phyloP scores from a whole-genome alignment of 2,888 invertebrate genomes.

The Autographa pulchrina region DNA sequence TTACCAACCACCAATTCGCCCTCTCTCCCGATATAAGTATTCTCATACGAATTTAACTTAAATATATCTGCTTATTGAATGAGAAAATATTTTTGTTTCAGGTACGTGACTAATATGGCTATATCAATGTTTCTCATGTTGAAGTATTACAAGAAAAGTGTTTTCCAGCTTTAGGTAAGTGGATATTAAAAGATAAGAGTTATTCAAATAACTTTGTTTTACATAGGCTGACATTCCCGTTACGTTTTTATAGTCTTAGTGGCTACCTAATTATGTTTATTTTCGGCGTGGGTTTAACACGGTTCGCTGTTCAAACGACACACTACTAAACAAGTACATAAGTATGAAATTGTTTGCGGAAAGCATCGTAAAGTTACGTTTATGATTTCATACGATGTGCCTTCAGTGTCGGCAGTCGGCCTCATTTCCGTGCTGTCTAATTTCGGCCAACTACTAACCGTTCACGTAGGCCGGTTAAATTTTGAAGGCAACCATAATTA shows the following conservation, averaged over 20 bases:
- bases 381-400: slow-evolving; percentile 35
- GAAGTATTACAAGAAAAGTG: slow-evolving; percentile 12
- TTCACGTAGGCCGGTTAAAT: slow-evolving; percentile 61
- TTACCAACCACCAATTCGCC: slow-evolving; percentile 11
- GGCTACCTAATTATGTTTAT: slow-evolving; percentile 23
- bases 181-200: background rate
- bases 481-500: slow-evolving; percentile 73
- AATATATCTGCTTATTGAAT: slow-evolving; percentile 23
- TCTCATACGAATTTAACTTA: background rate
- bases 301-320: slow-evolving; percentile 22
- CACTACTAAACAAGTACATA: slow-evolving; percentile 21
- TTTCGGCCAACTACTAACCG: slow-evolving; percentile 51
- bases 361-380: slow-evolving; percentile 26
- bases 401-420: slow-evolving; percentile 39
- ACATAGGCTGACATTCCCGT: background rate
- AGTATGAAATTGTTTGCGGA: slow-evolving; percentile 19
- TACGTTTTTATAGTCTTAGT: slow-evolving; percentile 10
- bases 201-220: background rate
- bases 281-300: slow-evolving; percentile 25
- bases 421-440: slow-evolving; percentile 64
- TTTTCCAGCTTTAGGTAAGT: slow-evolving; percentile 7
- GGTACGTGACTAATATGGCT: slow-evolving; percentile 59
- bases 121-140: slow-evolving; percentile 34
- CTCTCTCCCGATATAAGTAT: background rate
- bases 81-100: slow-evolving; percentile 59